A percentile compares a stretch with the other conserved stretches of the same genome.
Evolutionary conservation across 2,888 invertebrate genomes (phyloP).

Genomic region (Caenorhabditis becei): DNA sequence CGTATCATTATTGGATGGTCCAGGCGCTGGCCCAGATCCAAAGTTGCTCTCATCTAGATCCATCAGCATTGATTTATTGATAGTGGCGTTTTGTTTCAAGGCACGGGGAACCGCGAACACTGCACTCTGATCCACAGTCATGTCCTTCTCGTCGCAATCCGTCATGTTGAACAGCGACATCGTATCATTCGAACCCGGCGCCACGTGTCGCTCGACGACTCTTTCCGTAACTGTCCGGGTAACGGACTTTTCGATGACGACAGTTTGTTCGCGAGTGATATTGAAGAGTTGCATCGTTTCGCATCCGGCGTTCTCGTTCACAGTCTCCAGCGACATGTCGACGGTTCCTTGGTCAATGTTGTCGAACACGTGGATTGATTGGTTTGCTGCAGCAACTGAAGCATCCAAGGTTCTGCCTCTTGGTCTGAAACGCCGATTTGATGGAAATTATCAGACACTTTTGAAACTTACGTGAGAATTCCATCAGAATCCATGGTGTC

Average conservation of each 20-base stretch:
- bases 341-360: conserved; percentile 1
- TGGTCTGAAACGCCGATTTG: conserved; percentile 10
- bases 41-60: neutral
- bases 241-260: neutral
- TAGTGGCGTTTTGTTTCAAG: neutral
- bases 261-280: conserved; percentile 6
- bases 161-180: conserved; percentile 25
- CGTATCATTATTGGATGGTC: conserved; percentile 14
- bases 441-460: neutral
- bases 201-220: neutral
- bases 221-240: conserved; percentile 3
- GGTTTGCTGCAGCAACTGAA: neutral
- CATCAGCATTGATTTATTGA: conserved; percentile 3
- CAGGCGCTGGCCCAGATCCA: neutral
- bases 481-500: conserved; percentile 54
- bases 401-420: conserved; percentile 30
- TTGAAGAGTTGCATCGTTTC: conserved; percentile 20
- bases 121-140: conserved; percentile 12
- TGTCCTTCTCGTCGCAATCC: conserved; percentile 13
- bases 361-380: conserved; percentile 5
- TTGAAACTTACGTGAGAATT: conserved; percentile 39
- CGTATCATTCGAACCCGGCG: conserved; percentile 6
- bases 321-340: conserved; percentile 46
- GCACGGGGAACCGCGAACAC: conserved; percentile 1
- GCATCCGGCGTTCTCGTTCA: neutral